Evolutionary conservation across 53 echinoderm and acorn worm genomes (phyloP), one percentile per base, ranked within the genome.

Genomic region (Astropecten irregularis): DNA sequence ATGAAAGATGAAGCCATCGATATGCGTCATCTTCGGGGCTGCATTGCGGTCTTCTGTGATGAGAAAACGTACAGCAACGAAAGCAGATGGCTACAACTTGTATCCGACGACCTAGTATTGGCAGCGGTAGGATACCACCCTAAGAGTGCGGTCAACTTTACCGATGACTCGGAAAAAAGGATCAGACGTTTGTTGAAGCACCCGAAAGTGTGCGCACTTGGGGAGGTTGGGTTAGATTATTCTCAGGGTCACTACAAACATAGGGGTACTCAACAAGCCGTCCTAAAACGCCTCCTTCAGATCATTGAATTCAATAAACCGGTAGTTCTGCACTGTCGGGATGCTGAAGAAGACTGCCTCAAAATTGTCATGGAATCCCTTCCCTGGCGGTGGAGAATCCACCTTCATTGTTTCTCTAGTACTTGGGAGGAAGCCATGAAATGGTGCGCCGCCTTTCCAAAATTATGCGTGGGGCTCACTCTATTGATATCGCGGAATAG

Each of bases 101-200:
- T 67, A 0, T 4, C 15, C 1, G 67, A 67, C 13, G 22, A 39
- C 4, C 7, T 67, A 10, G 26, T 67, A 0, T 67, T 40, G 38
- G 40, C 67, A 34, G 67, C 67, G 18, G 67, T 39, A 3, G 42
- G 67, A 34, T 40, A 33, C 21, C 73, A 72, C 53, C 49, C 73
- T 7, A 53, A 54, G 11, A 5, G 54, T 10, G 55, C 73, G 2
- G 0, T 1, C 73, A 15, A 54, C 26, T 73, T 73, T 30, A 54
- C 38, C 37, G 27, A 11, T 33, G 73, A 73, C 23, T 28, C 55
- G 21, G 55, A 54, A 3, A 3, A 9, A 21, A 30, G 19, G 56
- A 55, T 73, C 31, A 15, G 73, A 14, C 25, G 3, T 38, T 23
- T 53, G 22, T 13, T 36, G 73, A 30, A 50, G 2, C 73, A 73